Percentiles rank a stretch among this genome's conserved stretches.
These are phyloP conservation scores for Sebastes paucispinis DNA, from an alignment of 2,797 vertebrate species.

Conservation along the genomic window DNA sequence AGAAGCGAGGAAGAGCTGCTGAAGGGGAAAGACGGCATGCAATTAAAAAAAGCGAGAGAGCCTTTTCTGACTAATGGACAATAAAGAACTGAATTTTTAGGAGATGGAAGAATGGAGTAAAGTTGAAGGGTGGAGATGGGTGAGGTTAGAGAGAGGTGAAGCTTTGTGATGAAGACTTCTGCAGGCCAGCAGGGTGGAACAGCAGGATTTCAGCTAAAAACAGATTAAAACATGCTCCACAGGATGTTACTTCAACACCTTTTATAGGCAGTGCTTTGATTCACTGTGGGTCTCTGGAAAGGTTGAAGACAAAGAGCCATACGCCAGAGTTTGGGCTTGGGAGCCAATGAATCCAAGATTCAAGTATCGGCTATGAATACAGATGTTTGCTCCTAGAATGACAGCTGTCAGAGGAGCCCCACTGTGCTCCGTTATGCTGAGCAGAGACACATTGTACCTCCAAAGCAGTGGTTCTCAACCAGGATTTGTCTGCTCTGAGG, in stretches of 20 bases:
- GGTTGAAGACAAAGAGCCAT: not conserved
- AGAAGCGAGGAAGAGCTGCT: not conserved
- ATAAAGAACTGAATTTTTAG: not conserved
- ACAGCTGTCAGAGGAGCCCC: no score
- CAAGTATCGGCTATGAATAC: no score
- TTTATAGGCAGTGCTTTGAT: not conserved
- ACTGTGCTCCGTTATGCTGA: no score
- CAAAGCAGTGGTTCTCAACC: no score
- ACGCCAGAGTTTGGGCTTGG: accelerated
- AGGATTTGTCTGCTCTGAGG: no score
- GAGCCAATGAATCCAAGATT: not conserved
- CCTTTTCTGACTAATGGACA: not conserved
- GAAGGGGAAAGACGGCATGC: constrained; percentile 41
- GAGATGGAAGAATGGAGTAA: not conserved
- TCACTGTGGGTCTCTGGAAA: not conserved
- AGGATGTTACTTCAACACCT: not conserved
- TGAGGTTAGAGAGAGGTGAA: not conserved
- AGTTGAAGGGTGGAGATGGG: not conserved
- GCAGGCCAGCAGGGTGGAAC: not conserved
- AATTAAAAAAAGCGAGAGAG: not conserved
- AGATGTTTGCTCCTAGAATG: no score
- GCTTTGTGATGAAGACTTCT: not conserved
- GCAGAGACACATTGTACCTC: no score
- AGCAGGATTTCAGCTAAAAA: not conserved
- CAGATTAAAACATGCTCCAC: not conserved